Percentiles rank a stretch among this genome's conserved stretches.
Conservation (phyloP, 2,888 invertebrate genomes). For the Geotrupes spiniger region DNA sequence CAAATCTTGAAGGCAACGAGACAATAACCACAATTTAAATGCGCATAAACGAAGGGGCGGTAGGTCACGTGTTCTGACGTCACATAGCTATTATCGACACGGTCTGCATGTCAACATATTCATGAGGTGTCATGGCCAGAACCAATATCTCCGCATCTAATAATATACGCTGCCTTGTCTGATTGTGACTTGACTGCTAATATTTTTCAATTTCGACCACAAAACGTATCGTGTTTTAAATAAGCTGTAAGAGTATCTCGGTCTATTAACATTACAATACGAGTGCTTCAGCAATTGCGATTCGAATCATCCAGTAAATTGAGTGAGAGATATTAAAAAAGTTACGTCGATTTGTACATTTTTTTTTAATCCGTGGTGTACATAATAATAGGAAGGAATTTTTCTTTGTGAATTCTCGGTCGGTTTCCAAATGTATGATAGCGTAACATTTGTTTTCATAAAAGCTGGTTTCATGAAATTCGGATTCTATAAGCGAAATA, state of each 20-base stretch:
- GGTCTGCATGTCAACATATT: conserved; percentile 37
- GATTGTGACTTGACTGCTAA: conserved; percentile 2
- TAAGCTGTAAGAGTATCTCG: neutral
- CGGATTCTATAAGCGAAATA: too few relatives aligned
- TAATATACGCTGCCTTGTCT: conserved; percentile 12
- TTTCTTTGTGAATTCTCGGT: too few relatives aligned
- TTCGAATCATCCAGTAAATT: too few relatives aligned
- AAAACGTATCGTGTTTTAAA: neutral
- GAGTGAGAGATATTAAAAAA: too few relatives aligned
- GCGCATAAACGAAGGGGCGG: conserved; percentile 35
- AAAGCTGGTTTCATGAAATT: too few relatives aligned
- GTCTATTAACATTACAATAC: too few relatives aligned
- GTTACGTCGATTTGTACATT: too few relatives aligned
- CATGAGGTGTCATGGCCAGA: conserved; percentile 39
- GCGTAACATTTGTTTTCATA: too few relatives aligned
- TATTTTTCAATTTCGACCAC: conserved; percentile 3
- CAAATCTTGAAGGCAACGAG: conserved; percentile 6
- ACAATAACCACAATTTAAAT: conserved; percentile 28
- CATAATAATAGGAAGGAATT: too few relatives aligned
- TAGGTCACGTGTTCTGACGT: conserved; percentile 36
- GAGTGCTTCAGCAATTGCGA: too few relatives aligned
- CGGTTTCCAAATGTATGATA: too few relatives aligned
- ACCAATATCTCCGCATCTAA: conserved; percentile 24
- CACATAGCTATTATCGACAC: conserved; percentile 31
- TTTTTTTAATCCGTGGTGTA: too few relatives aligned